Conservation (phyloP, 1,140 invertebrate species). For the Ceratina calcarata region DNA sequence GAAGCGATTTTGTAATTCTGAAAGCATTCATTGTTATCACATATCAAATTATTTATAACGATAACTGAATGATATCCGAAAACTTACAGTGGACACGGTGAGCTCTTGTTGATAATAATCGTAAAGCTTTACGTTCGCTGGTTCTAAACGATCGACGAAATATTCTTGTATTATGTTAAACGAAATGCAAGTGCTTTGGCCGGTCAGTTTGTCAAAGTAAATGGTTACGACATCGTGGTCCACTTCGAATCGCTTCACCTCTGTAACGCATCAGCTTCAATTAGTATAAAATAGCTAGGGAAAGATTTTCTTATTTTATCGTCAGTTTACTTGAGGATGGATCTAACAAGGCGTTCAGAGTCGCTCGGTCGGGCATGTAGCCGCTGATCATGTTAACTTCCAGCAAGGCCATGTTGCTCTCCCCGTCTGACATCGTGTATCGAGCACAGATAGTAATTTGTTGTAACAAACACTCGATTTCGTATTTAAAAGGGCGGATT, state of each 20-base stretch:
- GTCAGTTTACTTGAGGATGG: conserved; percentile 75
- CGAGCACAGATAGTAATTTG: conserved; percentile 73
- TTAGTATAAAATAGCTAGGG: too few species aligned
- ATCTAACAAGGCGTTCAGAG: conserved; percentile 78
- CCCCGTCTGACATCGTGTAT: conserved; percentile 78
- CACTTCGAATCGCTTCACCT: conserved; percentile 81
- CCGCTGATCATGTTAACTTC: conserved; percentile 85
- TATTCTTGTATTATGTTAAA: conserved; percentile 78
- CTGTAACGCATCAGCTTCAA: conserved; percentile 63
- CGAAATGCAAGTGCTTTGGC: conserved; percentile 79
- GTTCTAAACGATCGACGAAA: conserved; percentile 79
- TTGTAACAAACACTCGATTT: conserved; percentile 75
- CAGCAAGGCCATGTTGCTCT: conserved; percentile 84
- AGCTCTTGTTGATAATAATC: conserved; percentile 87
- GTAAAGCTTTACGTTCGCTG: conserved; percentile 84
- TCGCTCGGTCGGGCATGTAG: conserved; percentile 81
- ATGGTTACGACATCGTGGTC: conserved; percentile 77
- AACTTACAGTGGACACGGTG: conserved; percentile 70
- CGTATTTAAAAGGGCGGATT: conserved; percentile 65
- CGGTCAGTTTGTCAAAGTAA: conserved; percentile 80
- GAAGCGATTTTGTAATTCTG: conserved; percentile 71
- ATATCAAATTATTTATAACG: too few species aligned
- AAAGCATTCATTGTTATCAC: conserved; percentile 30
- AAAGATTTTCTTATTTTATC: too few species aligned
- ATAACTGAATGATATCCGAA: too few species aligned